phyloP scores from a whole-genome alignment of 2,888 invertebrate species.

The Cyclophora punctaria region DNA sequence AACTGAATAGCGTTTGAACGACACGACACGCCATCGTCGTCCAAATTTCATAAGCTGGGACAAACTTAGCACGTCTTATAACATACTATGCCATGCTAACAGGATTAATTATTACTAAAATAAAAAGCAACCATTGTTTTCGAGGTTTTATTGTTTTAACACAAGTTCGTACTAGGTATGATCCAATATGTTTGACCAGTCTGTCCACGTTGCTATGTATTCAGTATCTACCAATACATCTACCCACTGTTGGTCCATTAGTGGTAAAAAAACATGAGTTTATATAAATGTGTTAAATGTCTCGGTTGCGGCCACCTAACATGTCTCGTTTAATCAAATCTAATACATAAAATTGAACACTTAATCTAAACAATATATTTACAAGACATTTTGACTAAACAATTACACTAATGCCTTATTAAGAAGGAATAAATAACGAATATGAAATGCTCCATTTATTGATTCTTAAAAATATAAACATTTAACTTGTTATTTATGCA shows the following conservation, averaged over 20 bases:
- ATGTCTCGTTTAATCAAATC: conserved; percentile 54
- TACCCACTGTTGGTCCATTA: conserved; percentile 64
- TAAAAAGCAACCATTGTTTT: conserved; percentile 53
- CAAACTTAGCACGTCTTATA: no score
- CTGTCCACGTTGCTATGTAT: conserved; percentile 52
- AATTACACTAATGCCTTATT: conserved; percentile 67
- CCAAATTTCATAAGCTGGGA: no score
- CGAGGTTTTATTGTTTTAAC: conserved; percentile 66
- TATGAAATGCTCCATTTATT: conserved; percentile 69
- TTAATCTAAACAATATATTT: conserved; percentile 72
- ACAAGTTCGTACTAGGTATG: conserved; percentile 66
- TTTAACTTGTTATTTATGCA: conserved; percentile 48
- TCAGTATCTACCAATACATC: conserved; percentile 37
- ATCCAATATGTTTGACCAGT: conserved; percentile 65
- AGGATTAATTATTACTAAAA: background rate
- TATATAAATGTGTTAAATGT: conserved; percentile 43
- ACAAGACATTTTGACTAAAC: conserved; percentile 69
- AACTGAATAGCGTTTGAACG: no score
- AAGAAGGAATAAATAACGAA: conserved; percentile 72
- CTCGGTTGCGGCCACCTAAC: conserved; percentile 31
- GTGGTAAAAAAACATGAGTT: conserved; percentile 51
- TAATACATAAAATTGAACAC: conserved; percentile 69
- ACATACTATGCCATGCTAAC: no score
- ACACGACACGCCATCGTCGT: no score
- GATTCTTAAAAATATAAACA: conserved; percentile 56